Evolutionary conservation across 2,797 vertebrate species (phyloP), one percentile per base, ranked within the genome.

Genomic region (Onychomys torridus): DNA sequence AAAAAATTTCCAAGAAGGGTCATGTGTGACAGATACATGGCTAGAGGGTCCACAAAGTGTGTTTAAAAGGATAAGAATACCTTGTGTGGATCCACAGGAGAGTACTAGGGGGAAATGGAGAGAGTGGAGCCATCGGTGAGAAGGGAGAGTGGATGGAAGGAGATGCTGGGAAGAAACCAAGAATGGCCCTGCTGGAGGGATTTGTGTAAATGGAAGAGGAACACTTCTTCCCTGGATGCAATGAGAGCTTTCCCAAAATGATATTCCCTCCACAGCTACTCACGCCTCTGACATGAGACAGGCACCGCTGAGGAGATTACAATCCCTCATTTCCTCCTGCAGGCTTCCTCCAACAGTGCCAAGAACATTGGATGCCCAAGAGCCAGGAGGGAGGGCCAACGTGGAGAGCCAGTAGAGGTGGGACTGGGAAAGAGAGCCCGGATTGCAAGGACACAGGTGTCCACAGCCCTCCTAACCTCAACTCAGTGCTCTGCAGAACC

Each of bases 161-260:
- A 29, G 34, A 19, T 73, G 14, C 17, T 49, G 1, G 40, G 46
- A 63, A 49, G 87, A 19, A 87, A 43, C 32, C 13, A 6, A 79
- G 59, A 29, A 19, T 76, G 71, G 17, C 29, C 40, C 23, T 3
- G 5, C 59, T 65, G 40, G 49, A 65, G 43, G 21, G 19, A 61
- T 23, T 13, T 63, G 32, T 63, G 14, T 37, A 43, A 13, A 17
- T 12, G 0, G 21, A 55, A 52, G 37, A 32, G 43, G 29, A 34
- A 32, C 10, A 7, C 21, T 17, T 65, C 43, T 40, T 19, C 27
- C 11, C 40, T 40, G 52, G n/a, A 55, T 19, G 4, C 77, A 84
- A 6, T 10, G 13, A 40, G 69, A n/a, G 57, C 52, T 81, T 87
- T 89, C 90, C 65, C 75, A 73, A 94, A 92, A 61, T 37, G 82